Evolutionary conservation across 2,888 invertebrate genomes (phyloP), one percentile per base, ranked within the genome.

Genomic region (Drosophila rubida): DNA sequence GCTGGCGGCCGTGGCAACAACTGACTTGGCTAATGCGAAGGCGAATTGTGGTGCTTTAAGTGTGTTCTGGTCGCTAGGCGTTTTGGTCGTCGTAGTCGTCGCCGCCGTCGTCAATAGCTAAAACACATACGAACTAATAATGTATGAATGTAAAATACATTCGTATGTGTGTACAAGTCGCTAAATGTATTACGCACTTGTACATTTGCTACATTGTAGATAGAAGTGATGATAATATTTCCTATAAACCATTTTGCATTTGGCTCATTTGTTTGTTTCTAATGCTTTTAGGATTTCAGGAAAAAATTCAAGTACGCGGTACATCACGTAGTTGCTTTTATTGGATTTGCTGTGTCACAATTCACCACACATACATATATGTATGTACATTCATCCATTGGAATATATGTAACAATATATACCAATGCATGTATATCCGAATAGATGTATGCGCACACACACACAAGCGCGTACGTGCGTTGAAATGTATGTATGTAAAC

Each of bases 1-100:
- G 86, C 71, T 85, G 88, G 86, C 81, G 80, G 88, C 88, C 83
- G 83, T 77, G 78, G 77, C 80, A 80, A 76, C 73, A 75, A 78
- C 78, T 72, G 77, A 76, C 73, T 67, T 76, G 80, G 77, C 77
- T 80, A 80, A 79, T 68, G 68, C 74, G 78, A 74, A 77, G 67
- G 74, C 78, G 74, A 74, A 78, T 66, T 76, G 77, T 65, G 45
- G 54, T 74, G 73, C 78, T 76, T 49, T 49, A 74, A 68, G 78
- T 78, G 69, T 79, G 75, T 75, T 66, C 75, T 78, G 78, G 78
- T 74, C 78, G 75, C 75, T 78, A 78, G 74, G 78, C 78, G 75
- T 65, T 78, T 67, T 69, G 59, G 27, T 27, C 9, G 27, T 27
- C 27, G 27, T 27, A 3, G 27, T 27, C 27, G 9, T 9, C 9